Base-by-base conservation (phyloP, 1,140 invertebrate species). In the Anthonomus grandis region DNA sequence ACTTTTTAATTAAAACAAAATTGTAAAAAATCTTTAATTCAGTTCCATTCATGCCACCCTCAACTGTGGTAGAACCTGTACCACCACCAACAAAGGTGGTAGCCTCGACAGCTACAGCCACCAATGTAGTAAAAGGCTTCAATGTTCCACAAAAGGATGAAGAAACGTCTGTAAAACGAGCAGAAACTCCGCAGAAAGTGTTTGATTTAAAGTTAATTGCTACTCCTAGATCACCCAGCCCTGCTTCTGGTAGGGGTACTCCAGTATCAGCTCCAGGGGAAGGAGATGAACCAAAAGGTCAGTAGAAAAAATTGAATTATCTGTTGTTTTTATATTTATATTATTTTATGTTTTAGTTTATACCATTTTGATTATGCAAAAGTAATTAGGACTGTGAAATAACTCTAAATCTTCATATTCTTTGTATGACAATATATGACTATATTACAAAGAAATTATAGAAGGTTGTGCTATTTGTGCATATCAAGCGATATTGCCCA, bases 211-310 rank as follows among this genome's bases (percentile, higher is more conserved):
- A 15, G 25, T 17, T 49, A 4, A 45, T 13, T 47, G 46, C 45
- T 36, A 78, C 79, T 21, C 81, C 78, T 1, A 74, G 83, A 63
- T 80, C 80, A 41, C 79, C 83, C 45, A 87, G 85, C 2, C 86
- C 86, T 1, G 75, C 37, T 15, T 50, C 47, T 18, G 46, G 34
- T 3, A 50, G 52, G 22, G 78, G 79, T 42, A 86, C 85, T 4
- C 86, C 85, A 0, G 75, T 77, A 15, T 79, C 76, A 0, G 76
- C 78, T 0, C 52, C 62, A 49, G 50, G 47, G 44, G 52, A 13
- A 57, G 69, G 47, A 24, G 76, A 78, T 36, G 71, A 65, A 39
- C 72, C 64, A 62, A 49, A 66, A 52, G 54, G 60, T 56, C 21
- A 57, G 13, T 34, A 3, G 31, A 3, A 2, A 34, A 1, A 13